A percentile compares a stretch with the other conserved stretches of the same genome.
phyloP scores from a whole-genome alignment of 2,113 vertebrate genomes.

The Colaptes auratus region DNA sequence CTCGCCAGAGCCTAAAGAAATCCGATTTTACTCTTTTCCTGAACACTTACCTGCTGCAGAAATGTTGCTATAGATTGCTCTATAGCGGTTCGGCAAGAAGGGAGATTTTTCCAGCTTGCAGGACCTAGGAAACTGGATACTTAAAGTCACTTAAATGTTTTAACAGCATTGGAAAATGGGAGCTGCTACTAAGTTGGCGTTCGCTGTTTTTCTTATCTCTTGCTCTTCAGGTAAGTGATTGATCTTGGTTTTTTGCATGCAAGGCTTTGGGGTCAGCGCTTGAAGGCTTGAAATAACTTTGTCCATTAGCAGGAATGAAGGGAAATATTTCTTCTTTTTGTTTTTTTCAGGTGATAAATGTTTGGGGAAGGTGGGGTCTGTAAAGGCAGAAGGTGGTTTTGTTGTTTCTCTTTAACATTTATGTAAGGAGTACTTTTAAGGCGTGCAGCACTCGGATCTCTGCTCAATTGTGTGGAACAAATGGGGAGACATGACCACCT shows the following conservation, averaged over 20 bases:
- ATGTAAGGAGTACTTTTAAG: rapidly evolving
- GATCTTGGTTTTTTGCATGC: background rate
- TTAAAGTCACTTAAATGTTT: slow-evolving; percentile 75
- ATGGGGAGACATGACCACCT: slow-evolving; percentile 12
- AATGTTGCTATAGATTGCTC: slow-evolving; percentile 64
- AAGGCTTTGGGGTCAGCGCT: background rate
- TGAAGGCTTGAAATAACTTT: background rate
- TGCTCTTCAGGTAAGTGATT: slow-evolving; percentile 95
- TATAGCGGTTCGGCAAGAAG: slow-evolving; percentile 73
- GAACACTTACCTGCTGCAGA: slow-evolving; percentile 31
- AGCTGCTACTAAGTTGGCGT: slow-evolving; percentile 96
- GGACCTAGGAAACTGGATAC: slow-evolving; percentile 75
- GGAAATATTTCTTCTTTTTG: background rate
- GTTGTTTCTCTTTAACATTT: background rate
- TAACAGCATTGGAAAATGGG: slow-evolving; percentile 90
- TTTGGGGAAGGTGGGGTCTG: background rate
- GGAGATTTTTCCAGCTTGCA: slow-evolving; percentile 73
- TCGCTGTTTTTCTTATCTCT: slow-evolving; percentile 98
- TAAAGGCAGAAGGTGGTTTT: background rate
- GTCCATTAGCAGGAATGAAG: background rate
- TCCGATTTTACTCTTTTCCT: slow-evolving; percentile 38
- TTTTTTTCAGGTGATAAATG: background rate
- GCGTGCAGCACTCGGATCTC: background rate
- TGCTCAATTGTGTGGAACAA: background rate
- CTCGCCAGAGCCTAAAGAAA: slow-evolving; percentile 11